phyloP scores from a whole-genome alignment of 2,888 invertebrate species.

The Apocheima hispidaria region DNA sequence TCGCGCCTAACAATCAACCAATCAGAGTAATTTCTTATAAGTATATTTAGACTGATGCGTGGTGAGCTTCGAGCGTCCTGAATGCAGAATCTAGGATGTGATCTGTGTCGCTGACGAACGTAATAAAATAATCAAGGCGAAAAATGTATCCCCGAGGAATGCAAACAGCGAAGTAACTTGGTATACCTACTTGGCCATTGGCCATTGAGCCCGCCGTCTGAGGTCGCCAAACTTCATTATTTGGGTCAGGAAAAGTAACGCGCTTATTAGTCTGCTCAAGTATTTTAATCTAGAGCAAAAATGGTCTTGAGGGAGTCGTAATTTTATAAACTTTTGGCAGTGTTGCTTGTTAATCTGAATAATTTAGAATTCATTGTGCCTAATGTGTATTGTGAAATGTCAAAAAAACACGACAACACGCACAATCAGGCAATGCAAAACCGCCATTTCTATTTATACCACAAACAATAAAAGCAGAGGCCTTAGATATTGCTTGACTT shows the following conservation, averaged over 20 bases:
- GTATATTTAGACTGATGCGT: too few species aligned
- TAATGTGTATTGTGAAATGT: neutral
- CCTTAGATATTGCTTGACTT: too few species aligned
- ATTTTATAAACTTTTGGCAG: slow-evolving; percentile 21
- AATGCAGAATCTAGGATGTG: too few species aligned
- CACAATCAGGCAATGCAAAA: too few species aligned
- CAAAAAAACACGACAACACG: neutral
- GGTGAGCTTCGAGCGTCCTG: too few species aligned
- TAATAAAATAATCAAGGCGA: slow-evolving; percentile 28
- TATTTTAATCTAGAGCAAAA: slow-evolving; percentile 33
- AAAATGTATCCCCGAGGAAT: slow-evolving; percentile 28
- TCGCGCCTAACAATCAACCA: too few species aligned
- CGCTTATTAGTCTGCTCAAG: slow-evolving; percentile 30
- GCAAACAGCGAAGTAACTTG: slow-evolving; percentile 16
- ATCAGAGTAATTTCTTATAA: too few species aligned
- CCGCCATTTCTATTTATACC: too few species aligned
- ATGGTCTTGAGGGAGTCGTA: slow-evolving; percentile 22
- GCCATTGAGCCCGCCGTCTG: slow-evolving; percentile 25
- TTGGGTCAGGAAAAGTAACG: slow-evolving; percentile 36
- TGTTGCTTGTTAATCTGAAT: slow-evolving; percentile 22
- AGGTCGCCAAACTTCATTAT: slow-evolving; percentile 37
- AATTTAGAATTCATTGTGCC: slow-evolving; percentile 19
- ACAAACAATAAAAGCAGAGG: too few species aligned
- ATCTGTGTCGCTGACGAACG: neutral
- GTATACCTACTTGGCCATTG: slow-evolving; percentile 2